Base-by-base conservation (phyloP, 1,140 invertebrate genomes). In the Andricus grossulariae region DNA sequence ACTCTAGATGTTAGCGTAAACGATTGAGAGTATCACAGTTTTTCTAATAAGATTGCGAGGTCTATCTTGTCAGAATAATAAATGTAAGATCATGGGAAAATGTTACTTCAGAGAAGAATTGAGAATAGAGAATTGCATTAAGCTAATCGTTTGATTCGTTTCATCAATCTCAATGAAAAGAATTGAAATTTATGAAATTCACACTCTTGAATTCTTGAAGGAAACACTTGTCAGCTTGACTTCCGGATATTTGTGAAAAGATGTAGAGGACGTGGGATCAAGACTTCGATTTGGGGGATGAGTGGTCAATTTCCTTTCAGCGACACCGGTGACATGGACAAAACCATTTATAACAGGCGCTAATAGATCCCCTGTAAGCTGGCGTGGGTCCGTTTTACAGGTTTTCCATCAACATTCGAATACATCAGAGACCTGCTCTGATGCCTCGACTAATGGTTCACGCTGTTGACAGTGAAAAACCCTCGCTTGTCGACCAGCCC, bases 401-500 rank as follows among this genome's bases (percentile, higher is more conserved):
- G 82, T 90, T 90, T 91, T 89, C 89, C 89, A 86, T 90, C 89
- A 89, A 89, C 88, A 89, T 87, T 79, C 75, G 80, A 80, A 88
- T 86, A 84, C 82, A 82, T 88, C 86, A 86, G 81, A 80, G 78
- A 80, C 77, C 77, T 80, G 79, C 75, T 57, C 50, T 66, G 60
- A 74, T 66, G 72, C 74, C 57, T 77, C 79, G 81, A 88, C 86
- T 90, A 86, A 90, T 90, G 88, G 88, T 88, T 66, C 60, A 32
- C 84, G 80, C 76, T 80, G 83, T 75, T 81, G 77, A 80, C 66
- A 73, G 60, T 83, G 54, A 79, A 77, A 77, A 76, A 72, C 45
- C 72, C 57, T 32, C 57, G 5, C 39, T 45, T 66, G 21, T 66
- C 57, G 25, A 79, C 71, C 50, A 71, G 74, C 55, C 73, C 66